These are phyloP conservation scores for Podabrus alpinus DNA, from an alignment of 2,888 invertebrate genomes.

Conservation along the genomic window DNA sequence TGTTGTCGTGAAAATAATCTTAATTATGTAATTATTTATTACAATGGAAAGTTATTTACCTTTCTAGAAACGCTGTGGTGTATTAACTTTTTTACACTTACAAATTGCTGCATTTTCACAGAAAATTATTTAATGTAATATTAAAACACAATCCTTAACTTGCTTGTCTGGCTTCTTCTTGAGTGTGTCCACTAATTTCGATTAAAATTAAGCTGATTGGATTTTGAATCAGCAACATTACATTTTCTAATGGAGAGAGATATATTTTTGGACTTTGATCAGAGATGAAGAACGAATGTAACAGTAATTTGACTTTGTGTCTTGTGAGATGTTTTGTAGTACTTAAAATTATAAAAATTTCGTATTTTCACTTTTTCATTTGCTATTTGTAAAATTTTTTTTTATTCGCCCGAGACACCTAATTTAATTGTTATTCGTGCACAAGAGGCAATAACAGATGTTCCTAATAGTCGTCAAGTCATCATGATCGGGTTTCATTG, in stretches of 20 bases:
- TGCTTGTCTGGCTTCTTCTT: neutral
- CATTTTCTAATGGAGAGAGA: slow-evolving; percentile 10
- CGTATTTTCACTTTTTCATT: too few relatives aligned
- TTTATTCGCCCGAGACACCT: neutral
- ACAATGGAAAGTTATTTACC: slow-evolving; percentile 24
- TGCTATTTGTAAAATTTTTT: too few relatives aligned
- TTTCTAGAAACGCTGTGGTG: slow-evolving; percentile 6
- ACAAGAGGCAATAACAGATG: slow-evolving; percentile 12
- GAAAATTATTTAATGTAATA: slow-evolving; percentile 15
- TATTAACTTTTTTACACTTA: slow-evolving; percentile 18
- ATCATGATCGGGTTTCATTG: slow-evolving; percentile 24
- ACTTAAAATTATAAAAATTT: too few relatives aligned
- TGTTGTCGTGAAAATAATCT: slow-evolving; percentile 21
- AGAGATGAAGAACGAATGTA: slow-evolving; percentile 16
- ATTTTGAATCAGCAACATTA: neutral
- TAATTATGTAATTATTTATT: slow-evolving; percentile 22
- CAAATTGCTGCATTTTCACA: slow-evolving; percentile 20
- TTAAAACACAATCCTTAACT: slow-evolving; percentile 1
- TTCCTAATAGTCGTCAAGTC: slow-evolving; percentile 17
- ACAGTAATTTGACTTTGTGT: slow-evolving; percentile 16
- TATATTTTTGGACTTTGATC: neutral
- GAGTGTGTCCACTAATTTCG: neutral
- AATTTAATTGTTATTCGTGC: slow-evolving; percentile 1
- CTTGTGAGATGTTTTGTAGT: neutral
- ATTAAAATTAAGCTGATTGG: neutral